Base-by-base conservation (phyloP, 2,113 vertebrate species). In the Xyrauchen texanus region DNA sequence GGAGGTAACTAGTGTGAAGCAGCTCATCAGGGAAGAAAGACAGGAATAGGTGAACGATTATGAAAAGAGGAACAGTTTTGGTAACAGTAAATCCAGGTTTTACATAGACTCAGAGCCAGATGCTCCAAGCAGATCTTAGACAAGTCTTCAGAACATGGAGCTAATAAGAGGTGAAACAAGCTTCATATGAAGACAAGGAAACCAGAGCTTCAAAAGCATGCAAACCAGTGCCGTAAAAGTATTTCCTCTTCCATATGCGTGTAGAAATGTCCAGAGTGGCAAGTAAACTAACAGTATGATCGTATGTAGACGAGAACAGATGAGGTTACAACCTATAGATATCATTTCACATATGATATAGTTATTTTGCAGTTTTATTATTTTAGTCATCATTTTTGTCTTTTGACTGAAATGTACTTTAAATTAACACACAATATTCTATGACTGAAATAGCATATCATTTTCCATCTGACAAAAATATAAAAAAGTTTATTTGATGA, bases 1-100 rank as follows among this genome's bases (percentile, higher is more conserved):
- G 49, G 58, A 42, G 45, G 79, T 62, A 82, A 79, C 65, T 60
- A 77, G 47, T 82, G 81, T 57, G 68, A 78, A 68, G 68, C 42
- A 72, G 58, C 77, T 71, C 60, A 55, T 79, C 60, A 44, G 45
- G 46, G 60, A 79, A 74, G 58, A 69, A 79, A 57, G 57, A 79
- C 78, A 76, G 58, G 58, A 58, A 49, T 49, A 78, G 12, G 69
- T 46, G 72, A 76, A 80, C 65, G 51, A 76, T 70, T 76, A 58
- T 58, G 70, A 51, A 74, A 78, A 79, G 13, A 60, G 52, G 16
- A 51, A 61, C 11, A 64, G 69, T 51, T 71, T 21, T 7, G n/a
- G 57, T 64, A 72, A 15, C 55, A 82, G 64, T 45, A 52, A 44
- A 67, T 61, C 45, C 76, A 74, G 76, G 65, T 44, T 63, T 61